These are phyloP conservation scores for Sebastes schlegelii DNA, from an alignment of 2,113 vertebrate genomes.

Conservation along the genomic window DNA sequence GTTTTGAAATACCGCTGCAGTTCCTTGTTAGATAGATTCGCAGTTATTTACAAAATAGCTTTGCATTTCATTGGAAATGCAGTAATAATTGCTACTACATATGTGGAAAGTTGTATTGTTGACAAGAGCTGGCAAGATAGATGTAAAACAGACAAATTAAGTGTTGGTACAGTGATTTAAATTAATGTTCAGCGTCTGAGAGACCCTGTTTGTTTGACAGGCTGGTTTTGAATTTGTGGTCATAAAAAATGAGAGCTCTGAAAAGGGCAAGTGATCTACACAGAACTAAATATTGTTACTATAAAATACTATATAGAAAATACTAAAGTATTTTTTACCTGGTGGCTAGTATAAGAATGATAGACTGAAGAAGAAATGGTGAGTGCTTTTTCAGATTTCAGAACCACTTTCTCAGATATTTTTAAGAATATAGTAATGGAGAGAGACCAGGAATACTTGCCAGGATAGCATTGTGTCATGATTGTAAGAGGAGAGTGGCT, in stretches of 20 bases:
- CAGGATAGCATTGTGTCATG: neutral
- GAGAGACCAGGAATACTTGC: constrained; percentile 7
- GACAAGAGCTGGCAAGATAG: no score
- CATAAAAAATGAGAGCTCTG: neutral
- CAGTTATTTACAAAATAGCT: neutral
- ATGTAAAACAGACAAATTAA: no score
- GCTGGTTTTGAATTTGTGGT: neutral
- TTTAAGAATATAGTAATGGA: neutral
- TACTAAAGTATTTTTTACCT: neutral
- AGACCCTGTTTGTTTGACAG: neutral
- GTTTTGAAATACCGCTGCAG: constrained; percentile 7
- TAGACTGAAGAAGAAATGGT: no score
- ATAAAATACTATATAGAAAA: neutral
- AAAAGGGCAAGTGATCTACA: neutral
- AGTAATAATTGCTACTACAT: neutral
- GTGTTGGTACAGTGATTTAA: neutral
- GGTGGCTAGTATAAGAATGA: neutral
- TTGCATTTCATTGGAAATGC: neutral
- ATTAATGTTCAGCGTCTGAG: neutral
- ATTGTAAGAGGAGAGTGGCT: constrained; percentile 22
- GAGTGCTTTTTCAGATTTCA: neutral
- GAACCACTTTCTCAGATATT: neutral
- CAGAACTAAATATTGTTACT: neutral
- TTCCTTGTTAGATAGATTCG: neutral
- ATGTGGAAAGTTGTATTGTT: neutral